Evolutionary conservation across 2,888 invertebrate species (phyloP).

Genomic region (Cosmia pyralina): DNA sequence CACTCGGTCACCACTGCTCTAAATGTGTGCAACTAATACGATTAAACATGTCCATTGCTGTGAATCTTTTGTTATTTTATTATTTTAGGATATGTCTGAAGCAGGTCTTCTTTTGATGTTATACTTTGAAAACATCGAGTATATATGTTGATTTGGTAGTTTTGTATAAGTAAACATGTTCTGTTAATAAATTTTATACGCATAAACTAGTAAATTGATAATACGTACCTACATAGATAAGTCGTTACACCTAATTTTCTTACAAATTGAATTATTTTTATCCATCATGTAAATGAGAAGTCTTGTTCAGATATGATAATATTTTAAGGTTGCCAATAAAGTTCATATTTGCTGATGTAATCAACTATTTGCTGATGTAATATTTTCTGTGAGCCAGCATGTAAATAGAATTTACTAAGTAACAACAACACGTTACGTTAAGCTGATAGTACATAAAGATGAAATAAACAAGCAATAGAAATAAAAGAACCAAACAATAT

Average conservation of each 20-base stretch:
- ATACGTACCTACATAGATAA: not conserved
- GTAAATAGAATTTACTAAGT: slow-evolving; percentile 14
- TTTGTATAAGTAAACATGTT: not conserved
- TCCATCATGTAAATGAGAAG: slow-evolving; percentile 16
- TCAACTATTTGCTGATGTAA: not conserved
- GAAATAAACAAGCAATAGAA: slow-evolving; percentile 35
- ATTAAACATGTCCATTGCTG: not conserved
- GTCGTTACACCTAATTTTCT: not conserved
- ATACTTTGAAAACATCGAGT: not conserved
- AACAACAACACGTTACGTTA: not conserved
- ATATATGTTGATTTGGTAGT: not conserved
- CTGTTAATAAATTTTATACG: not conserved
- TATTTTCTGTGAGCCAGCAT: not conserved
- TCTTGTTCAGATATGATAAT: slow-evolving; percentile 2
- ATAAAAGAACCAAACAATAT: slow-evolving; percentile 45
- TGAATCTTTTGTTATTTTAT: not conserved
- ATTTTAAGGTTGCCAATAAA: not conserved
- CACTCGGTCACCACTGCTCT: too few relatives aligned
- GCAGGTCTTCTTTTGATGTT: slow-evolving; percentile 3
- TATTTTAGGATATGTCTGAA: slow-evolving; percentile 7
- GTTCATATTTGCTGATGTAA: slow-evolving; percentile 9
- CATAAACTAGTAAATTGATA: slow-evolving; percentile 17
- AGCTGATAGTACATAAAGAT: slow-evolving; percentile 19
- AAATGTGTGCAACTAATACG: not conserved
- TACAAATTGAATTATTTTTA: slow-evolving; percentile 1